Evolutionary conservation across 1,140 invertebrate genomes (phyloP).

Genomic region (Triops cancriformis): DNA sequence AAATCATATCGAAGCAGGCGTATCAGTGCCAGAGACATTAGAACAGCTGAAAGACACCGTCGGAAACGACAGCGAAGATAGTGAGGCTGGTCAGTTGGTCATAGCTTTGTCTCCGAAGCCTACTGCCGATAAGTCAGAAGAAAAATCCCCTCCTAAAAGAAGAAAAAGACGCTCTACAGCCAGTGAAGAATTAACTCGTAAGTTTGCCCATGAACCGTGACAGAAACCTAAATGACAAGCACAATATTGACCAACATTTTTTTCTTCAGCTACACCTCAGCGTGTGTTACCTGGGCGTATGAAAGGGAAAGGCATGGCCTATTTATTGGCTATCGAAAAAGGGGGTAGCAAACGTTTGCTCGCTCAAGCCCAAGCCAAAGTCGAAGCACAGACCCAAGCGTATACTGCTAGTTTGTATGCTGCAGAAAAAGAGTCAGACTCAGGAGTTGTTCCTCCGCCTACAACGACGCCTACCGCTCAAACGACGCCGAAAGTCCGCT

Average conservation of each 20-base stretch:
- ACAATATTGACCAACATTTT: background rate
- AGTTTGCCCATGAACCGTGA: background rate
- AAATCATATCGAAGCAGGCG: background rate
- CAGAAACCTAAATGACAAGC: too few relatives aligned
- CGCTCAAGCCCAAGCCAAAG: conserved; percentile 24
- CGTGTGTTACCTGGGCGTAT: conserved; percentile 21
- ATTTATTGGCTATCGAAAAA: conserved; percentile 25
- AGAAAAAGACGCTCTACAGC: background rate
- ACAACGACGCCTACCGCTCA: background rate
- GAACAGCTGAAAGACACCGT: background rate
- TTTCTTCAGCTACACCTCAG: background rate
- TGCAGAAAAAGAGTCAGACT: background rate
- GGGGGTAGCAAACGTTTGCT: conserved; percentile 23
- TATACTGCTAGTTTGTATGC: background rate
- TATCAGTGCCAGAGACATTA: background rate
- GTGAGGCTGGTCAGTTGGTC: background rate
- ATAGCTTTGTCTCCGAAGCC: background rate
- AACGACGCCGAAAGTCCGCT: background rate
- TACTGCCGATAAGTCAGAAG: background rate
- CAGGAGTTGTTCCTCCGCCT: background rate
- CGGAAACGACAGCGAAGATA: background rate
- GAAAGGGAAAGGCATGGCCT: conserved; percentile 25
- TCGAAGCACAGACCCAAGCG: background rate
- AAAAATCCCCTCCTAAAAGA: background rate
- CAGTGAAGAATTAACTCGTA: background rate